Base-by-base conservation (phyloP, 2,888 invertebrate genomes). In the Andrena trimmerana region DNA sequence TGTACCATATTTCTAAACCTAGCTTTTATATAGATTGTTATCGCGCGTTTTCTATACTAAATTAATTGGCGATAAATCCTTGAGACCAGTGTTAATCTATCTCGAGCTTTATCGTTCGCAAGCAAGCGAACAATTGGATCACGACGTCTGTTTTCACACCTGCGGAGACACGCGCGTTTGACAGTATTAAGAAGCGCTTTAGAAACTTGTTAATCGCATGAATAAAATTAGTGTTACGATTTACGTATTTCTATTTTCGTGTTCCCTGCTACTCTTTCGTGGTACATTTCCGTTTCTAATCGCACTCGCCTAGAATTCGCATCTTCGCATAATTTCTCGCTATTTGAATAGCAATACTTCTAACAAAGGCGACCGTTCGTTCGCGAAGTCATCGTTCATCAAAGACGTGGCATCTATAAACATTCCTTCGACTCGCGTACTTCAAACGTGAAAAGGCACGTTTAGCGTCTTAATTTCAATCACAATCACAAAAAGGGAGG, bases 101-200 rank as follows among this genome's bases (percentile, higher is more conserved):
- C 2, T 20, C 2, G 1, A 20, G n/a, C 29, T 63, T 70, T 16
- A 27, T 68, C 60, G 6, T 8, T 52, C 6, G 13, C 62, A 29
- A 62, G 52, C 24, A 42, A 5, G 20, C 7, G 50, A 13, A 42
- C 63, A 52, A 50, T 67, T 62, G 10, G 29, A 75, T 50, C 29
- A 36, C 6, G 2, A 59, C 20, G 13, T 13, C n/a, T 4, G 0
- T 7, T 8, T 20, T 13, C 29, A 24, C 57, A 65, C 29, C 62
- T 59, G 78, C 16, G 42, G 7, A 36, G 10, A 33, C 2, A 31
- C 16, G 33, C 8, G 7, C 16, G 3, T 71, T 13, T 8, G 50
- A 66, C 27, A 29, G 31, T 24, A 6, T 36, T 36, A 29, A 2
- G 0, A 6, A 16, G 2, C 7, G 42, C 1, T 16, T 71, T 0